These are phyloP conservation scores for Antechinus flavipes DNA, from an alignment of 2,113 vertebrate genomes.

Conservation along the genomic window DNA sequence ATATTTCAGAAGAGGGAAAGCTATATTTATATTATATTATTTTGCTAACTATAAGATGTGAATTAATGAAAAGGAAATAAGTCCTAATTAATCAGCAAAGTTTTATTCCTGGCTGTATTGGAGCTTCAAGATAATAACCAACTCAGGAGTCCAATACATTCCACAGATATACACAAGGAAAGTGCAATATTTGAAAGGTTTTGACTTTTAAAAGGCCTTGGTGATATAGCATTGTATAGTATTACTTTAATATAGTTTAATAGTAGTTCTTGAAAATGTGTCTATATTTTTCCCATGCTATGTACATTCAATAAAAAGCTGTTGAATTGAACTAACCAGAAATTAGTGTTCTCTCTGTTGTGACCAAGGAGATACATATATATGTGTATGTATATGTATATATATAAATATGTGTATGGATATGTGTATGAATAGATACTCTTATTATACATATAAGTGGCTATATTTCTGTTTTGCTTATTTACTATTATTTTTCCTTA, in stretches of 20 bases:
- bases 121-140: neutral
- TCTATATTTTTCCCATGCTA: slow-evolving; percentile 12
- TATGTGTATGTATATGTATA: too few relatives aligned
- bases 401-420: too few relatives aligned
- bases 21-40: neutral
- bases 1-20: slow-evolving; percentile 11
- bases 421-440: neutral
- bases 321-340: neutral
- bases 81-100: neutral
- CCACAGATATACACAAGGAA: neutral
- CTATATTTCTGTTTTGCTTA: neutral
- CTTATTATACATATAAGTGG: neutral
- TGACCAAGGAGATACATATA: neutral
- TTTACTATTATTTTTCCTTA: neutral
- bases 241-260: neutral
- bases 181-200: slow-evolving; percentile 22
- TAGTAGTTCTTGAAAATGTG: neutral
- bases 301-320: neutral
- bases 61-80: slow-evolving; percentile 9
- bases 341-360: neutral
- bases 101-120: neutral
- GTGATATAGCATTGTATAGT: neutral
- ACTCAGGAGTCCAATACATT: neutral
- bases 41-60: neutral
- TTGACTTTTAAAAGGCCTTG: neutral